Evolutionary conservation across 1,140 invertebrate genomes (phyloP).

Genomic region (Sipha flava): DNA sequence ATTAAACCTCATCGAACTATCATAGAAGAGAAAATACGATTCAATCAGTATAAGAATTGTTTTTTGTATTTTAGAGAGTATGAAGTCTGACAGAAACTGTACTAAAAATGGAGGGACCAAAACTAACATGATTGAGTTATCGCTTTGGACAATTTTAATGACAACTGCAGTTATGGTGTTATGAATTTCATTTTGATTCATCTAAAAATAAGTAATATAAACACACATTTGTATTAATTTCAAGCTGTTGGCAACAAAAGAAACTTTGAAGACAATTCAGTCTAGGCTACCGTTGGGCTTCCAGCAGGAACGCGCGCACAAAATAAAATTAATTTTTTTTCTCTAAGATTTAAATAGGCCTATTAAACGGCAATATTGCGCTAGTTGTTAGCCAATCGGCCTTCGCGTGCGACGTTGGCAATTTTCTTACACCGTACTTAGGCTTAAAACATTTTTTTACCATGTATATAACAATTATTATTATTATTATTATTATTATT

Average conservation of each 20-base stretch:
- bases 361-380: slow-evolving; percentile 19
- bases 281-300: slow-evolving; percentile 11
- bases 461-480: slow-evolving; percentile 30
- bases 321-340: slow-evolving; percentile 4
- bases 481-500: slow-evolving; percentile 23
- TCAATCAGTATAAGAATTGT: not conserved
- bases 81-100: slow-evolving; percentile 29
- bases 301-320: slow-evolving; percentile 1
- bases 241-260: slow-evolving; percentile 6
- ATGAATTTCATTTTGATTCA: slow-evolving; percentile 4
- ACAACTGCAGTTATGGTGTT: not conserved
- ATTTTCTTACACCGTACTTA: slow-evolving; percentile 31
- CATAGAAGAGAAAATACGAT: not conserved
- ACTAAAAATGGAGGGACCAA: slow-evolving; percentile 17
- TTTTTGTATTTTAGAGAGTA: not conserved
- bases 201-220: not conserved
- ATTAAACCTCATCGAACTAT: not conserved
- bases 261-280: not conserved
- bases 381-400: slow-evolving; percentile 15
- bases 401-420: not conserved
- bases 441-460: slow-evolving; percentile 27
- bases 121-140: not conserved
- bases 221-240: not conserved
- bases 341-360: not conserved
- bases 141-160: not conserved